A percentile compares a stretch with the other conserved stretches of the same genome.
Conservation (phyloP, 2,888 invertebrate species). For the Ariolimax columbianus region DNA sequence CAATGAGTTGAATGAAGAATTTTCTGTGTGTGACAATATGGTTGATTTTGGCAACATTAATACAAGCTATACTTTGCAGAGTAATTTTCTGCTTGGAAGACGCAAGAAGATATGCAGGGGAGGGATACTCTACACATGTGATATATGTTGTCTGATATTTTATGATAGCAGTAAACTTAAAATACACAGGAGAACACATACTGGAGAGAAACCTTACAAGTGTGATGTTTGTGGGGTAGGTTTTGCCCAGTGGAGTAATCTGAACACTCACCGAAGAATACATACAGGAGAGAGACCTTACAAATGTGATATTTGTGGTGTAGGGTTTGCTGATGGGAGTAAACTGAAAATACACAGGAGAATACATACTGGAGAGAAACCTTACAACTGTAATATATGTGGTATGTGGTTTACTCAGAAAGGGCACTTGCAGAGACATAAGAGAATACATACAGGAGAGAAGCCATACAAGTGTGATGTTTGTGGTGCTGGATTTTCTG, state of each 20-base stretch:
- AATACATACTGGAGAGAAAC: constrained; percentile 14
- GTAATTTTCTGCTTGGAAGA: not conserved
- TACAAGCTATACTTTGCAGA: not conserved
- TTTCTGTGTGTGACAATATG: not conserved
- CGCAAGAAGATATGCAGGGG: not conserved
- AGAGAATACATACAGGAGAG: constrained; percentile 7
- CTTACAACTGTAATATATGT: not conserved
- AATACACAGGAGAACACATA: not conserved
- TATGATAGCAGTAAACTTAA: not conserved
- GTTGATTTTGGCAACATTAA: not conserved
- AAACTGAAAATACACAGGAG: not conserved
- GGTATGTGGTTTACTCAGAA: not conserved
- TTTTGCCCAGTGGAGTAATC: not conserved
- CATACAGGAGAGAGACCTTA: not conserved
- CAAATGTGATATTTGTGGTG: constrained; percentile 12
- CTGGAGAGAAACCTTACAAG: not conserved
- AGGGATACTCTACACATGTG: not conserved
- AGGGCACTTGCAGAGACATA: not conserved
- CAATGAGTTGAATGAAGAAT: not conserved
- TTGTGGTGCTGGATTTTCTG: not conserved
- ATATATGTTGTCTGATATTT: not conserved
- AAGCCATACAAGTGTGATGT: constrained; percentile 13
- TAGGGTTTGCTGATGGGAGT: not conserved
- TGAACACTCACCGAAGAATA: not conserved
- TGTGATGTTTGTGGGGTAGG: not conserved